Base-by-base conservation (phyloP, 2,113 vertebrate genomes). In the Hassar affinis region DNA sequence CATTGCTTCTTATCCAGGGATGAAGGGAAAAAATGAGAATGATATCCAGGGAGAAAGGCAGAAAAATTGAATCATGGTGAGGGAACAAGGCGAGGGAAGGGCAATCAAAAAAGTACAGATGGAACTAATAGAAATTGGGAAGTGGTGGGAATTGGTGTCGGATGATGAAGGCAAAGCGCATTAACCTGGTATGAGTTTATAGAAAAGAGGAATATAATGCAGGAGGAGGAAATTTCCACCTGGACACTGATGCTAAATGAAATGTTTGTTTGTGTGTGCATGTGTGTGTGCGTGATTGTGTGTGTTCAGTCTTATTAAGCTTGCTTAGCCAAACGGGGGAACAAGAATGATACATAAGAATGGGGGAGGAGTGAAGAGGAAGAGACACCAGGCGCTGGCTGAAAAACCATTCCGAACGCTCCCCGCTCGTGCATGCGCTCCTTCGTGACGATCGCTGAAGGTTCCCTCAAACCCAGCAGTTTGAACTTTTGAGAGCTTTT, bases 51-150 rank as follows among this genome's bases (percentile, higher is more conserved):
- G 42, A 27, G 22, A 22, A 42, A 69, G 77, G 62, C 56, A 62
- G 78, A n/a, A 18, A 56, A 76, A 54, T 35, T 1, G 79, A 71
- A 66, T 66, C 30, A 80, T 47, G 64, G 27, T 25, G 27, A 66
- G 69, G 62, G 4, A 47, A 51, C 30, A 51, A 71, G 14, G 33
- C 20, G 52, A 83, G 59, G 82, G 64, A 33, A 61, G 54, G 82
- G 22, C 18, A 49, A 83, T 62, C 71, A 89, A 85, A 89, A 76
- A 87, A 88, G 88, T 84, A 90, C 90, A 75, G 72, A 89, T 89
- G 86, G 88, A 92, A 91, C 88, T 92, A 92, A 91, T 92, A 89
- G 87, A 88, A 91, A 92, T 88, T 72, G 83, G 57, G 35, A 54
- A 54, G 51, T 56, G 51, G 18, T 76, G 30, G 49, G 74, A 76